A percentile compares a stretch with the other conserved stretches of the same genome.
Conservation (phyloP, 2,888 invertebrate species). For the Acronicta alni region DNA sequence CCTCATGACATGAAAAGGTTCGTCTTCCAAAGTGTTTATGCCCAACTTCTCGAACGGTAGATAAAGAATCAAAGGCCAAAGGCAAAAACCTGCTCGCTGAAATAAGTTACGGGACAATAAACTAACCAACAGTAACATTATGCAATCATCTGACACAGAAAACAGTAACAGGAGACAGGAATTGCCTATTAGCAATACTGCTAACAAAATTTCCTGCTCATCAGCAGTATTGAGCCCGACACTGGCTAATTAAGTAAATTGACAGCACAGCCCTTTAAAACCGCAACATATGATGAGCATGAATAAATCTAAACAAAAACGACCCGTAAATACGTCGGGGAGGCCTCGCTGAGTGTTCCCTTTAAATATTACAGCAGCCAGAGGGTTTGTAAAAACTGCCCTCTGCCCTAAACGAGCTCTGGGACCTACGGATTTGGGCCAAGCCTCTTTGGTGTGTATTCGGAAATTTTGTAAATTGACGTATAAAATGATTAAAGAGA, state of each 20-base stretch:
- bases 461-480: slow-evolving; percentile 36
- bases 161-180: slow-evolving; percentile 33
- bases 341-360: slow-evolving; percentile 59
- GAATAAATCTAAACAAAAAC: slow-evolving; percentile 60
- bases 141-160: slow-evolving; percentile 32
- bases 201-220: slow-evolving; percentile 29
- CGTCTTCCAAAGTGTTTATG: too few relatives aligned
- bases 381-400: slow-evolving; percentile 61
- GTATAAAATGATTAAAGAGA: slow-evolving; percentile 31
- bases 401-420: slow-evolving; percentile 56
- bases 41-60: too few relatives aligned
- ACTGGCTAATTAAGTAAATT: slow-evolving; percentile 38
- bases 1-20: too few relatives aligned
- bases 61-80: too few relatives aligned
- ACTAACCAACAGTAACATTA: slow-evolving; percentile 17
- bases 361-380: slow-evolving; percentile 69
- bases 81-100: too few relatives aligned
- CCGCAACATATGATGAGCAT: slow-evolving; percentile 19
- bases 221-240: slow-evolving; percentile 22
- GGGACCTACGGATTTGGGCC: slow-evolving; percentile 47
- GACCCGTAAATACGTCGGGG: slow-evolving; percentile 55
- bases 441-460: slow-evolving; percentile 36
- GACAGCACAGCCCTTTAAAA: slow-evolving; percentile 12
- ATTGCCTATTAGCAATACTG: slow-evolving; percentile 36
- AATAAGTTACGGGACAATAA: neutral